Base-by-base conservation (phyloP, 2,797 vertebrate species). In the Phataginus tricuspis region DNA sequence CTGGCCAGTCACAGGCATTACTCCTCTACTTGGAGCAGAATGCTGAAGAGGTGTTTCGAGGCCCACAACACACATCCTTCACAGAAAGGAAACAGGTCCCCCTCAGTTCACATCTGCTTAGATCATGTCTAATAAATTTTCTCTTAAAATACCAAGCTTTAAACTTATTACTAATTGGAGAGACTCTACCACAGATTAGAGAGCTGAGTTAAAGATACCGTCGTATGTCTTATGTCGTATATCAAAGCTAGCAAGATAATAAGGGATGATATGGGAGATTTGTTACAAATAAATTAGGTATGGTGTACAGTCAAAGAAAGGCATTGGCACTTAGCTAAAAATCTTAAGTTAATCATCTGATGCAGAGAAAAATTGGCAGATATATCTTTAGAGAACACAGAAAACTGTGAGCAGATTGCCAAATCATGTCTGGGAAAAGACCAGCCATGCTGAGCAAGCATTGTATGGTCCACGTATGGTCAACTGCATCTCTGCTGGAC, bases 231-330 rank as follows among this genome's bases (percentile, higher is more conserved):
- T 55, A 34, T 90, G 14, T 42, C n/a, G 91, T 72, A 93, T 74
- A 79, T 89, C 78, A 92, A 92, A 90, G 55, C 59, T 31, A 39
- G 63, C 34, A 27, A 82, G 55, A 57, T 51, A 71, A 34, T 63
- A 83, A 45, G 2, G 10, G 14, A 23, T 37, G 51, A 25, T 45
- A 9, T 6, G 51, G 92, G 42, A 86, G 75, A 90, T 64, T 34
- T 95, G 66, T 49, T 79, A 55, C 77, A 82, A 75, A 85, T 80
- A 86, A 95, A 69, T 84, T 90, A 75, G 84, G 75, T 11, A 83
- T 71, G 79, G 25, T 68, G 10, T 83, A 3, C 31, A 82, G 45
- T 21, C 78, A 27, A 3, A 72, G 71, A n/a, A 77, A 84, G 18
- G 13, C 34, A 39, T 6, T 66, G 53, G 34, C 5, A 63, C 49